phyloP scores from a whole-genome alignment of 2,888 invertebrate genomes.

The Rhagonycha fulva region DNA sequence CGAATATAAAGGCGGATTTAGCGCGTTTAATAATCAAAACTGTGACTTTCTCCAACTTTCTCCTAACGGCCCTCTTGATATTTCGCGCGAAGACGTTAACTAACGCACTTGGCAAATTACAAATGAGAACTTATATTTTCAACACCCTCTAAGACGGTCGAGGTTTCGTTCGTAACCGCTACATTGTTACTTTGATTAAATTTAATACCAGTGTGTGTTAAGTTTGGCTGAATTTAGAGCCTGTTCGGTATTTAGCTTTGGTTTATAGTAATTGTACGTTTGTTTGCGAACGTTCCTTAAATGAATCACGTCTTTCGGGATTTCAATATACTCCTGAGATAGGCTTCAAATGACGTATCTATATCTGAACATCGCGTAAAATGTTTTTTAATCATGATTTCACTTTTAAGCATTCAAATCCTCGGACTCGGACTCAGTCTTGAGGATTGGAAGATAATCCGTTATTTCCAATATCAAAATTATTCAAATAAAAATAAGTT shows the following conservation, averaged over 20 bases:
- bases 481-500: background rate
- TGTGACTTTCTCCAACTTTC: conserved; percentile 52
- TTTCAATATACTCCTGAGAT: conserved; percentile 19
- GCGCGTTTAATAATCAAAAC: conserved; percentile 52
- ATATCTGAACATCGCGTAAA: background rate
- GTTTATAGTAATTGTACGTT: conserved; percentile 33
- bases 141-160: conserved; percentile 43
- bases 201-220: conserved; percentile 43
- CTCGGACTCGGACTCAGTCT: no score
- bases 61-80: conserved; percentile 52
- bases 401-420: background rate
- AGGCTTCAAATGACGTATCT: background rate
- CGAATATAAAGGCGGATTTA: conserved; percentile 44
- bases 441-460: background rate
- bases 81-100: conserved; percentile 50
- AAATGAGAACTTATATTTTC: conserved; percentile 55
- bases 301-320: conserved; percentile 30
- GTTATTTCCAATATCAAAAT: background rate
- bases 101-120: conserved; percentile 54
- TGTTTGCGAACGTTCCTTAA: conserved; percentile 30
- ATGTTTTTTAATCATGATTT: background rate
- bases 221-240: conserved; percentile 32
- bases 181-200: conserved; percentile 55
- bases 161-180: conserved; percentile 40
- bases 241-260: conserved; percentile 32